Percentiles rank a stretch among this genome's conserved stretches.
Conservation (phyloP, 2,797 vertebrate species). For the Lophius americanus region DNA sequence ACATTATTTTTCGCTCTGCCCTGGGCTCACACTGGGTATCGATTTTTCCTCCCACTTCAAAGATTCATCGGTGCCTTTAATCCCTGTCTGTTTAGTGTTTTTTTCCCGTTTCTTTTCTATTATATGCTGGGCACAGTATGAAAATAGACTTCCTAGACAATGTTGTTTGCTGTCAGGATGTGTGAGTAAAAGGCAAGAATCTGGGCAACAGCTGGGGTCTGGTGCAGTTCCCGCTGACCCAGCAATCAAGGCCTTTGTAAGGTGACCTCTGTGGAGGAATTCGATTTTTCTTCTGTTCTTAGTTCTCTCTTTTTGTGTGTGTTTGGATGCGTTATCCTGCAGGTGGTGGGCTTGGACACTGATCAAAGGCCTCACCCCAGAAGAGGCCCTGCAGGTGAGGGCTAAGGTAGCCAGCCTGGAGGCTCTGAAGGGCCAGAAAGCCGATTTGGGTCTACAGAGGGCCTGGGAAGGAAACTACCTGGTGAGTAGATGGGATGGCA, state of each 20-base stretch:
- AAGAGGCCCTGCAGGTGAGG: slow-evolving; percentile 88
- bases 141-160: slow-evolving; percentile 43
- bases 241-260: background rate
- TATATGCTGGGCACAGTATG: slow-evolving; percentile 30
- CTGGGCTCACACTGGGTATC: slow-evolving; percentile 51
- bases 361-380: slow-evolving; percentile 90
- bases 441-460: slow-evolving; percentile 91
- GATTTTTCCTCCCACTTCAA: slow-evolving; percentile 69
- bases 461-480: slow-evolving; percentile 96
- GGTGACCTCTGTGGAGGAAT: slow-evolving; percentile 8
- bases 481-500: slow-evolving; percentile 65
- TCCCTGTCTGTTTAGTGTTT: slow-evolving; percentile 49
- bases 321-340: slow-evolving; percentile 35
- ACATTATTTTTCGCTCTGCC: slow-evolving; percentile 65
- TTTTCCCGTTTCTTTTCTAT: background rate
- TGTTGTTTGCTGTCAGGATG: slow-evolving; percentile 52
- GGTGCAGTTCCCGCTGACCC: slow-evolving; percentile 7
- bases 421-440: slow-evolving; percentile 91
- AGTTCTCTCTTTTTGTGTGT: slow-evolving; percentile 19
- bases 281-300: slow-evolving; percentile 18
- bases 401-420: slow-evolving; percentile 94
- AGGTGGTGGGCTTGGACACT: slow-evolving; percentile 95
- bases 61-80: slow-evolving; percentile 63
- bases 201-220: slow-evolving; percentile 20
- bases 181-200: slow-evolving; percentile 42